Percentiles rank a stretch among this genome's conserved stretches.
Evolutionary conservation across 2,113 vertebrate species (phyloP).

Genomic region (Heterocephalus glaber): DNA sequence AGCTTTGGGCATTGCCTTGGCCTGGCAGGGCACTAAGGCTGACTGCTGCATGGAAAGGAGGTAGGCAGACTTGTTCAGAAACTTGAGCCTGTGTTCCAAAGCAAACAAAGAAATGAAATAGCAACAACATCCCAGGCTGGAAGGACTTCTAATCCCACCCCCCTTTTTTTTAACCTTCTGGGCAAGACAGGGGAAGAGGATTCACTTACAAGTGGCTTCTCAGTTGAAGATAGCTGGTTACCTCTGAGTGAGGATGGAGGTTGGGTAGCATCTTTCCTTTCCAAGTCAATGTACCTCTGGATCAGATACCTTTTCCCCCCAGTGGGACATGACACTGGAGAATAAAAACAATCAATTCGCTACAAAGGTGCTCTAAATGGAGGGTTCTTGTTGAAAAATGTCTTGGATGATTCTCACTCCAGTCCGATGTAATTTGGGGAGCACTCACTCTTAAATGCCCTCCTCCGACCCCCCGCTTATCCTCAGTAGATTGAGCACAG

Average conservation of each 20-base stretch:
- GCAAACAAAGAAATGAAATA: conserved; percentile 22
- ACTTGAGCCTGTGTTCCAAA: conserved; percentile 59
- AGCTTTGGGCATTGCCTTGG: conserved; percentile 49
- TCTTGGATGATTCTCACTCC: background rate
- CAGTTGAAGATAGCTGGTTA: background rate
- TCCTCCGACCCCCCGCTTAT: background rate
- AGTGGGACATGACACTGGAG: background rate
- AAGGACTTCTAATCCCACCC: background rate
- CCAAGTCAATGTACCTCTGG: background rate
- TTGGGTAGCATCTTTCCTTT: background rate
- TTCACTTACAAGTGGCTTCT: background rate
- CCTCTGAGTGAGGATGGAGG: background rate
- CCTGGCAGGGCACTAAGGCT: conserved; percentile 57
- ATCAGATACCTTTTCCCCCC: background rate
- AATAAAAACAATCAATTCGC: background rate
- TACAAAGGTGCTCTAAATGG: background rate
- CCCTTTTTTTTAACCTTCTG: background rate
- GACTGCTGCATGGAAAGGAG: background rate
- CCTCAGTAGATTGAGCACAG: background rate
- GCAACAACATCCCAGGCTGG: background rate
- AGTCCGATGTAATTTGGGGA: background rate
- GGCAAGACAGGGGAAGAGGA: background rate
- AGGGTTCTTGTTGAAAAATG: background rate
- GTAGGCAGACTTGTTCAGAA: conserved; percentile 58
- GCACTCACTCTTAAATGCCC: background rate